phyloP scores from a whole-genome alignment of 1,140 invertebrate genomes.

The Zophobas atratus region DNA sequence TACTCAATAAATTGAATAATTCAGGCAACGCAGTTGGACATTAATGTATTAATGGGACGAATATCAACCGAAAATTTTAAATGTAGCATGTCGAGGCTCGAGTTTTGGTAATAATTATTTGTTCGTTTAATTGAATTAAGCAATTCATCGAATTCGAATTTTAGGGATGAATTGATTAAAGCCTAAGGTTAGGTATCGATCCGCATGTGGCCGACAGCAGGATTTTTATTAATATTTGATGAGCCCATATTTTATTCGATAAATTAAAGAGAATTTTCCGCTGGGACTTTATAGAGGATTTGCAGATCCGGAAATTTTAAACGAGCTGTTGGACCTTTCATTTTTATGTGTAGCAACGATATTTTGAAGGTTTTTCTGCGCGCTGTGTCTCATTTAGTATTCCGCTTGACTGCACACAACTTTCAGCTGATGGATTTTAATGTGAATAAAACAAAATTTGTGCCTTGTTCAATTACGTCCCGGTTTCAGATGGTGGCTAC shows the following conservation, averaged over 20 bases:
- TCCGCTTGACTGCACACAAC: neutral
- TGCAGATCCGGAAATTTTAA: neutral
- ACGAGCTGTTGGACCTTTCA: neutral
- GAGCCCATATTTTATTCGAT: neutral
- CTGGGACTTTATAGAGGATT: too few relatives aligned
- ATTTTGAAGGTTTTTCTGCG: neutral
- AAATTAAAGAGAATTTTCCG: neutral
- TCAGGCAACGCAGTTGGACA: too few relatives aligned
- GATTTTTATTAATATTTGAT: conserved; percentile 1
- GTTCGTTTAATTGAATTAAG: conserved; percentile 40
- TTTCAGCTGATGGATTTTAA: neutral
- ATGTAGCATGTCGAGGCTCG: neutral
- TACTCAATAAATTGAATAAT: too few relatives aligned
- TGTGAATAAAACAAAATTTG: neutral
- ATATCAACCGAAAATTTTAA: neutral
- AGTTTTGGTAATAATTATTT: conserved; percentile 33
- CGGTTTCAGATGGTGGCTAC: neutral
- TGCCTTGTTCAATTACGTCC: neutral
- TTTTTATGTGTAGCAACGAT: too few relatives aligned
- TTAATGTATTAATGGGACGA: too few relatives aligned
- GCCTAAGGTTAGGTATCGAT: conserved; percentile 20
- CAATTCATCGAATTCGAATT: conserved; percentile 11
- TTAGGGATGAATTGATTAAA: conserved; percentile 23
- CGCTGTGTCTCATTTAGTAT: neutral
- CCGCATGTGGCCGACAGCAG: neutral